These are phyloP conservation scores for Zaprionus nigranus DNA, from an alignment of 1,140 invertebrate species.

Conservation along the genomic window DNA sequence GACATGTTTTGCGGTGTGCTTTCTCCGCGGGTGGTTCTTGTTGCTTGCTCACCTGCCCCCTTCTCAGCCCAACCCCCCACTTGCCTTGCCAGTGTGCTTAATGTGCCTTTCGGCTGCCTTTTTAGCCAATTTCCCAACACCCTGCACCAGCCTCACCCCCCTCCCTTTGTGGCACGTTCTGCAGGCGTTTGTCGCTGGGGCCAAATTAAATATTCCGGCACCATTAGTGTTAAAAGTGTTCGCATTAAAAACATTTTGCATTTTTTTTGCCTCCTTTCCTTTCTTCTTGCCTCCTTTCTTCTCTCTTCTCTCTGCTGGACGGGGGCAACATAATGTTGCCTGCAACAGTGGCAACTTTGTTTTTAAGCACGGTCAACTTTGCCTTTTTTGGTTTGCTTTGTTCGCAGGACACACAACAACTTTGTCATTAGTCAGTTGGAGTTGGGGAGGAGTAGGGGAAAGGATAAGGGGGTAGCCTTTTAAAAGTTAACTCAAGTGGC, in stretches of 20 bases:
- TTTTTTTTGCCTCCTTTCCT: slow-evolving; percentile 21
- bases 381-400: slow-evolving; percentile 19
- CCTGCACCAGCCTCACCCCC: neutral
- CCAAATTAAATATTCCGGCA: slow-evolving; percentile 80
- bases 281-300: neutral
- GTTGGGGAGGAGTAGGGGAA: neutral
- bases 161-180: neutral
- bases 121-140: slow-evolving; percentile 20
- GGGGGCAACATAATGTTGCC: slow-evolving; percentile 46
- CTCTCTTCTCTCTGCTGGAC: neutral
- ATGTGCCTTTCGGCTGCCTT: slow-evolving; percentile 47
- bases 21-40: slow-evolving; percentile 32
- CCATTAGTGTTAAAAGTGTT: slow-evolving; percentile 80
- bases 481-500: slow-evolving; percentile 39
- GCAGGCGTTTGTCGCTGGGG: slow-evolving; percentile 22
- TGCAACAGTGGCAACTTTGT: slow-evolving; percentile 64
- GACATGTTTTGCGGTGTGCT: slow-evolving; percentile 72
- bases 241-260: slow-evolving; percentile 77
- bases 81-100: slow-evolving; percentile 19
- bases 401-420: slow-evolving; percentile 42
- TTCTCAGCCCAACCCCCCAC: neutral
- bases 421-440: slow-evolving; percentile 63
- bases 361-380: slow-evolving; percentile 72
- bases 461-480: neutral
- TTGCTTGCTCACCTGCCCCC: slow-evolving; percentile 28